Evolutionary conservation across 1,140 invertebrate species (phyloP), one percentile per base, ranked within the genome.

Genomic region (Mizuhopecten yessoensis): DNA sequence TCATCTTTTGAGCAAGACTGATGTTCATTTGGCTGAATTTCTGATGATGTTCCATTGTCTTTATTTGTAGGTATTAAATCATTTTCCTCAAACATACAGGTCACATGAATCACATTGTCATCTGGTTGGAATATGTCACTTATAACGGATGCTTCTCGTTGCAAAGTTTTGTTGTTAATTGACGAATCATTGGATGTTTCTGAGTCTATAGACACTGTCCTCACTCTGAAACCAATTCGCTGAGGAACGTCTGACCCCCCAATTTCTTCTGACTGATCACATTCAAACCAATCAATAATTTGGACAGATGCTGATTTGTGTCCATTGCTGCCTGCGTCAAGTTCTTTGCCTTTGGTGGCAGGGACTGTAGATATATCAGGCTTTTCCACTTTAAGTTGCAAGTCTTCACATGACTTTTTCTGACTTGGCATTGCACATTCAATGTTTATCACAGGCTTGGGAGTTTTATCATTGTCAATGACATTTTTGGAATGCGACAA

Each of bases 81-180:
- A n/a, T 75, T 75, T 75, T 75, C 57, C 57, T 75, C 5, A n/a
- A 75, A 29, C 57, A n/a, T 75, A n/a, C 57, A 75, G 0, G 57
- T 75, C n/a, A 75, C 23, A 75, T 75, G 57, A 75, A 29, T 29
- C 57, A 75, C 57, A 5, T 23, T 75, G n/a, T 75, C 57, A n/a
- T 75, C 57, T 75, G 57, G 57, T 17, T 75, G 57, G n/a, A 75
- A 75, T 5, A 75, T 75, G 11, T 75, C 57, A 29, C 57, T 75
- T 29, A 75, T 29, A 75, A 75, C 57, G 0, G 57, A 75, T 75
- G 57, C n/a, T 75, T 75, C 57, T 75, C 57, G 23, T n/a, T 75
- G 57, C n/a, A 75, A n/a, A 75, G 57, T 75, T 75, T 75, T 75
- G n/a, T 75, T 75, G 57, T 75, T 75, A n/a, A 75, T n/a, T 29